phyloP scores from a whole-genome alignment of 1,140 invertebrate species.

The Drosophila pseudoananassae region DNA sequence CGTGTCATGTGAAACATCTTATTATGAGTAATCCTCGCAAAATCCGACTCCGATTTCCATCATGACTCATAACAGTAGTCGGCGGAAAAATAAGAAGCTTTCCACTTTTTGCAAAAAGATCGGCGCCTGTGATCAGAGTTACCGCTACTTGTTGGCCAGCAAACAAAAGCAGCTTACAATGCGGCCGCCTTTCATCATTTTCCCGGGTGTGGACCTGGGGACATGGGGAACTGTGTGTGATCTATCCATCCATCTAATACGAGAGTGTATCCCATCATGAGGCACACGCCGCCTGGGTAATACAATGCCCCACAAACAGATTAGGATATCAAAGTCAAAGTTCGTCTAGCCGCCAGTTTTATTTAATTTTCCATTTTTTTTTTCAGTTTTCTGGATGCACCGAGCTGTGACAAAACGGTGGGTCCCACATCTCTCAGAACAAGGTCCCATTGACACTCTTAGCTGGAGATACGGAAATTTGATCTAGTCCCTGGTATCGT shows the following conservation, averaged over 20 bases:
- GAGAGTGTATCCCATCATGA: conserved; percentile 43
- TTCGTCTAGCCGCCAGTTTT: conserved; percentile 60
- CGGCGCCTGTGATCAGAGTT: conserved; percentile 74
- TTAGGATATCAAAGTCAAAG: conserved; percentile 81
- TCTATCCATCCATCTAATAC: conserved; percentile 7
- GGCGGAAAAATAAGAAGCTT: conserved; percentile 26
- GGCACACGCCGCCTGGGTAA: conserved; percentile 73
- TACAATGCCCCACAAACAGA: conserved; percentile 66
- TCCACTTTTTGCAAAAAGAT: conserved; percentile 25
- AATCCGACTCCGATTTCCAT: not conserved
- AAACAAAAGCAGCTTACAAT: conserved; percentile 67
- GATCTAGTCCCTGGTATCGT: conserved; percentile 41
- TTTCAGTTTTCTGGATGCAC: conserved; percentile 53
- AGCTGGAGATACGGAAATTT: conserved; percentile 56
- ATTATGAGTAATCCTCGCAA: not conserved
- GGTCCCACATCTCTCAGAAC: conserved; percentile 39
- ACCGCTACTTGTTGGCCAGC: conserved; percentile 73
- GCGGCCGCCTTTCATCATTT: conserved; percentile 49
- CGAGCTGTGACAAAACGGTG: conserved; percentile 68
- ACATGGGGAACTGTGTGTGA: conserved; percentile 16
- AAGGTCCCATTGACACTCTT: conserved; percentile 56
- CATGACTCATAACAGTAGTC: conserved; percentile 56
- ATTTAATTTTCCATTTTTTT: not conserved
- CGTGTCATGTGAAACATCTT: not conserved
- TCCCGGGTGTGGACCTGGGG: not conserved